Evolutionary conservation across 2,797 vertebrate genomes (phyloP).

Genomic region (Diplodus puntazzo): DNA sequence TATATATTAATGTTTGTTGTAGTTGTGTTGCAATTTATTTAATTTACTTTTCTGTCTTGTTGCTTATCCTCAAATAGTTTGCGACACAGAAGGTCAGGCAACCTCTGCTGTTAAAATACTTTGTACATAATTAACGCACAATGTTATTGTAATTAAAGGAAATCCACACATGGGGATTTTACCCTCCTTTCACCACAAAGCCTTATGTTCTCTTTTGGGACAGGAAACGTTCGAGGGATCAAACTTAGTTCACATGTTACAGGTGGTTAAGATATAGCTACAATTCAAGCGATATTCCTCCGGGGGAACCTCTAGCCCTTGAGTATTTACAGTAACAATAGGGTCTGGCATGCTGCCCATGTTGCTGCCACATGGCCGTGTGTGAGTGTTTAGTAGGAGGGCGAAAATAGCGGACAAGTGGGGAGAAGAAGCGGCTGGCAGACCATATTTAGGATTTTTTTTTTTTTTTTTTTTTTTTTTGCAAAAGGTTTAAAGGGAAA

Average conservation of each 20-base stretch:
- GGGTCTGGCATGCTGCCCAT: slow-evolving; percentile 71
- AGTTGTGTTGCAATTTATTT: neutral
- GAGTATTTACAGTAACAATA: slow-evolving; percentile 79
- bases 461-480: no score
- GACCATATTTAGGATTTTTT: slow-evolving; percentile 9
- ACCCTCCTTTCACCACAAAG: slow-evolving; percentile 60
- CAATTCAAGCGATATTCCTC: slow-evolving; percentile 70
- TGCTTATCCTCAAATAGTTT: slow-evolving; percentile 35
- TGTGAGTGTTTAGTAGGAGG: slow-evolving; percentile 47
- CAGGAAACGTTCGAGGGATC: slow-evolving; percentile 73
- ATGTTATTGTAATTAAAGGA: slow-evolving; percentile 73
- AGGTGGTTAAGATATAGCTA: slow-evolving; percentile 77
- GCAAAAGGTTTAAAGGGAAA: slow-evolving; percentile 50
- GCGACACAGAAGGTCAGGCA: slow-evolving; percentile 32
- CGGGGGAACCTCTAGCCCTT: slow-evolving; percentile 52
- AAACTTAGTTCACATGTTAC: slow-evolving; percentile 79
- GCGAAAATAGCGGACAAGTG: slow-evolving; percentile 44
- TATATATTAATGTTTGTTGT: neutral
- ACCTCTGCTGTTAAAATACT: slow-evolving; percentile 61
- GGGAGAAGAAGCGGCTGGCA: slow-evolving; percentile 17
- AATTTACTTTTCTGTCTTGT: neutral
- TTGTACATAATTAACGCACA: slow-evolving; percentile 66
- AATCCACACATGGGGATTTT: slow-evolving; percentile 67
- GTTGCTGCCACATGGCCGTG: slow-evolving; percentile 60
- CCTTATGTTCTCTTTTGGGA: slow-evolving; percentile 70